Percentiles rank a stretch among this genome's conserved stretches.
phyloP scores from a whole-genome alignment of 2,113 vertebrate genomes.

The Brachionichthys hirsutus region DNA sequence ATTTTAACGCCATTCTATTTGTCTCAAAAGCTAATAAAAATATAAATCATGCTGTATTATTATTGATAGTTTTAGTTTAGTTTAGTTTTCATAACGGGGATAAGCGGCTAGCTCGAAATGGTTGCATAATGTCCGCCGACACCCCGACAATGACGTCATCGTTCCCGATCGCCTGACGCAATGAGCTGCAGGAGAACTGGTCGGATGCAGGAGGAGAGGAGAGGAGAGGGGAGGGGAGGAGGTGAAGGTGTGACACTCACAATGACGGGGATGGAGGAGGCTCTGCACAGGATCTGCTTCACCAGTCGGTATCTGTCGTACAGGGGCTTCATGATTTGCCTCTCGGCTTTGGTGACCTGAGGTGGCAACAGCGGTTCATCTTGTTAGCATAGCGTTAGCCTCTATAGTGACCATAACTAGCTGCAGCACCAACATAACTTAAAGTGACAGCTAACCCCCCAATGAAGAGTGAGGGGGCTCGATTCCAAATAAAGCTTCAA shows the following conservation, averaged over 20 bases:
- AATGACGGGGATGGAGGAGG: conserved; percentile 89
- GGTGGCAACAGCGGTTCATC: conserved; percentile 10
- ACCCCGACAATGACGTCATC: conserved; percentile 21
- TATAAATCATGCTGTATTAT: too few relatives aligned
- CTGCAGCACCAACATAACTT: conserved; percentile 6
- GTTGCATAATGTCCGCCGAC: conserved; percentile 34
- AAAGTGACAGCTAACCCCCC: conserved; percentile 19
- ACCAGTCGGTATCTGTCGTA: conserved; percentile 95
- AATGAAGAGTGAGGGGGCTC: neutral
- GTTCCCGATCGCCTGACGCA: neutral
- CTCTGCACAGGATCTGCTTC: conserved; percentile 95
- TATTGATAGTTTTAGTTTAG: too few relatives aligned
- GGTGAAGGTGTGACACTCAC: conserved; percentile 78
- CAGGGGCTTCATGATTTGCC: conserved; percentile 93
- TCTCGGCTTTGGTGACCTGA: conserved; percentile 90
- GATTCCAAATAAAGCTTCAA: neutral
- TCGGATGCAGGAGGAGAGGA: too few relatives aligned
- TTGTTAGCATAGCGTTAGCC: conserved; percentile 12
- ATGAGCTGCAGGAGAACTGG: neutral
- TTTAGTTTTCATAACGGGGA: too few relatives aligned
- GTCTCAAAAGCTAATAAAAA: too few relatives aligned
- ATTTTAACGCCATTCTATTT: too few relatives aligned
- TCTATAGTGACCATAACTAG: neutral
- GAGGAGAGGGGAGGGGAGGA: neutral
- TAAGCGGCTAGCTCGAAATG: conserved; percentile 11